Conservation (phyloP, 2,888 invertebrate species). For the Eupeodes latifasciatus region DNA sequence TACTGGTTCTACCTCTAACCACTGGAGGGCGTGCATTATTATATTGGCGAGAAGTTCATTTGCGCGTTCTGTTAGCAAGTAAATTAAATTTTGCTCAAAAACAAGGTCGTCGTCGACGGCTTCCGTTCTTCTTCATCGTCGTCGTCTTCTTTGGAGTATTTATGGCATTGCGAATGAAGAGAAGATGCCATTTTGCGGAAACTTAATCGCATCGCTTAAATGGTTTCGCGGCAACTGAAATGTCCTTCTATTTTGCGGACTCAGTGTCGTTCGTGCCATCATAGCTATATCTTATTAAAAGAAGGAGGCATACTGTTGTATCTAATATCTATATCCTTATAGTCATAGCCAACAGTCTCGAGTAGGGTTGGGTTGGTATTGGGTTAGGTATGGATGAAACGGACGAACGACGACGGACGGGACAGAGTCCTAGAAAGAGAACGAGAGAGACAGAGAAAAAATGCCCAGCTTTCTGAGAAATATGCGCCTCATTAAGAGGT, state of each 20-base stretch:
- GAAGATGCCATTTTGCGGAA: slow-evolving; percentile 55
- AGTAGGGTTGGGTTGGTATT: no score
- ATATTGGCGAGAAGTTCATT: slow-evolving; percentile 47
- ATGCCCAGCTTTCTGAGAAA: slow-evolving; percentile 9
- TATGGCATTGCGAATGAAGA: slow-evolving; percentile 45
- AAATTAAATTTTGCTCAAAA: slow-evolving; percentile 52
- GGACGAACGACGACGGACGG: slow-evolving; percentile 3
- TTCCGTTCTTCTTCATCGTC: no score
- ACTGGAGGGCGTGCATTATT: background rate
- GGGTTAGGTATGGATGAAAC: no score
- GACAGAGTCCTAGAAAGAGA: slow-evolving; percentile 17
- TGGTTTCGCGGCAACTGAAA: slow-evolving; percentile 16
- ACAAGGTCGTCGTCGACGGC: slow-evolving; percentile 22
- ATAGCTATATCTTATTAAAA: slow-evolving; percentile 29
- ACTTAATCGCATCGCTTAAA: slow-evolving; percentile 49
- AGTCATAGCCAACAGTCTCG: background rate
- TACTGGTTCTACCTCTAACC: background rate
- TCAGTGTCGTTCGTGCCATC: background rate
- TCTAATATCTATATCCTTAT: slow-evolving; percentile 47
- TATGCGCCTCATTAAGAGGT: slow-evolving; percentile 57
- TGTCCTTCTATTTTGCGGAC: slow-evolving; percentile 31
- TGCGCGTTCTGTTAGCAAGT: slow-evolving; percentile 41
- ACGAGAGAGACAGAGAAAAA: background rate
- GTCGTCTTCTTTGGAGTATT: slow-evolving; percentile 25
- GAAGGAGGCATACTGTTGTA: slow-evolving; percentile 28